Evolutionary conservation across 2,113 vertebrate species (phyloP).

Genomic region (Spermophilus dauricus): DNA sequence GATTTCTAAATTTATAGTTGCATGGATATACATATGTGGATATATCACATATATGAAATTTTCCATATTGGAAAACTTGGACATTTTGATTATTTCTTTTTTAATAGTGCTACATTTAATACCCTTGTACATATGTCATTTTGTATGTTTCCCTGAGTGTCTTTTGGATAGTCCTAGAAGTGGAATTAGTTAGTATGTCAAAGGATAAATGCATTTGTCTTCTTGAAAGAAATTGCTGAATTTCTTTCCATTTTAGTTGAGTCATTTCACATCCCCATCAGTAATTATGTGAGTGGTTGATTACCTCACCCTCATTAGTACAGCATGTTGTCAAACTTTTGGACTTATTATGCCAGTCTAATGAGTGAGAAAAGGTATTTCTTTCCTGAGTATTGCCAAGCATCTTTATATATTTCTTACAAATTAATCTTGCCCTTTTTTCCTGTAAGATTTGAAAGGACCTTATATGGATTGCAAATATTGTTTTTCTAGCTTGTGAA

Average conservation of each 20-base stretch:
- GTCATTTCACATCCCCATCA: neutral
- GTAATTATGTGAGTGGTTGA: neutral
- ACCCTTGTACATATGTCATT: neutral
- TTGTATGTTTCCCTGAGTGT: neutral
- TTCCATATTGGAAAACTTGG: neutral
- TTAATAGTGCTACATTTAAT: constrained; percentile 16
- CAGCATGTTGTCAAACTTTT: neutral
- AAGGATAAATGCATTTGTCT: neutral
- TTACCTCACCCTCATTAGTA: neutral
- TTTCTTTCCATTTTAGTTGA: neutral
- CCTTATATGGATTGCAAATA: neutral
- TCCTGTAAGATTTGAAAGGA: neutral
- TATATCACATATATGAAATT: neutral
- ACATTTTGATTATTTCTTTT: constrained; percentile 54
- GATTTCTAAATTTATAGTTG: neutral
- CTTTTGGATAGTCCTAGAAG: constrained; percentile 50
- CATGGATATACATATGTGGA: neutral
- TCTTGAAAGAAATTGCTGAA: neutral
- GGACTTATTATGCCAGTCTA: neutral
- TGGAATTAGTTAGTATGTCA: constrained; percentile 3
- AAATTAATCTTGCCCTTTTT: neutral
- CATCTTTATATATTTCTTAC: neutral
- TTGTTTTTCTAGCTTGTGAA: neutral
- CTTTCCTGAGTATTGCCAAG: neutral
- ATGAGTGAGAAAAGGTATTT: constrained; percentile 8